Evolutionary conservation across 2,113 vertebrate species (phyloP).

Genomic region (Ptyas mucosa): DNA sequence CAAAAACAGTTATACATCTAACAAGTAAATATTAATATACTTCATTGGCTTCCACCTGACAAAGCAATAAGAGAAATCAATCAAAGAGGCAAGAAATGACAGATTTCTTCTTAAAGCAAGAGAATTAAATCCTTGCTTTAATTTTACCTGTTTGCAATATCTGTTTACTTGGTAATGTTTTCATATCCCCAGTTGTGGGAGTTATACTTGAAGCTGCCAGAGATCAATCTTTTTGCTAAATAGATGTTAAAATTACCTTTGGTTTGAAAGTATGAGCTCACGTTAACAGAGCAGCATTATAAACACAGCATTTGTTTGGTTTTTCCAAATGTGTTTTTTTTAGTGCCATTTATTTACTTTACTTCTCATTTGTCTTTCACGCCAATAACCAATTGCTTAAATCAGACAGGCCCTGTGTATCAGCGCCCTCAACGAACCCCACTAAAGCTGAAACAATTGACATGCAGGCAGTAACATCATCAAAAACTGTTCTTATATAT

Average conservation of each 20-base stretch:
- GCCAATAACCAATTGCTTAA: background rate
- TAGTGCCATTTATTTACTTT: conserved; percentile 3
- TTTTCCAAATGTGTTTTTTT: conserved; percentile 7
- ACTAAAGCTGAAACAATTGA: background rate
- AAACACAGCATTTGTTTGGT: conserved; percentile 2
- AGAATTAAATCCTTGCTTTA: conserved; percentile 14
- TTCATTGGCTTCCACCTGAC: background rate
- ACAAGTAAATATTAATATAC: background rate
- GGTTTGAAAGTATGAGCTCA: conserved; percentile 10
- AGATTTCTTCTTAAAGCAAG: background rate
- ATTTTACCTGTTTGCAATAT: conserved; percentile 16
- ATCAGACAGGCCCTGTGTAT: background rate
- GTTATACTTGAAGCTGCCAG: background rate
- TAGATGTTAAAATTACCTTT: conserved; percentile 21
- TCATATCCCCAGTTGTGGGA: background rate
- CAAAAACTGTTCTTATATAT: background rate
- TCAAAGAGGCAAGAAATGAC: background rate
- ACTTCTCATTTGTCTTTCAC: conserved; percentile 7
- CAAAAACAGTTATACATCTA: background rate
- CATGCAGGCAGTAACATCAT: background rate
- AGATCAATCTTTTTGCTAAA: conserved; percentile 28
- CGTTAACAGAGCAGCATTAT: conserved; percentile 7
- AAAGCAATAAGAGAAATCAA: background rate
- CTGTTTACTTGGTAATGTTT: conserved; percentile 18
- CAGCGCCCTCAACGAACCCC: background rate